Evolutionary conservation across 2,888 invertebrate genomes (phyloP).

Genomic region (Osmoderma eremita): DNA sequence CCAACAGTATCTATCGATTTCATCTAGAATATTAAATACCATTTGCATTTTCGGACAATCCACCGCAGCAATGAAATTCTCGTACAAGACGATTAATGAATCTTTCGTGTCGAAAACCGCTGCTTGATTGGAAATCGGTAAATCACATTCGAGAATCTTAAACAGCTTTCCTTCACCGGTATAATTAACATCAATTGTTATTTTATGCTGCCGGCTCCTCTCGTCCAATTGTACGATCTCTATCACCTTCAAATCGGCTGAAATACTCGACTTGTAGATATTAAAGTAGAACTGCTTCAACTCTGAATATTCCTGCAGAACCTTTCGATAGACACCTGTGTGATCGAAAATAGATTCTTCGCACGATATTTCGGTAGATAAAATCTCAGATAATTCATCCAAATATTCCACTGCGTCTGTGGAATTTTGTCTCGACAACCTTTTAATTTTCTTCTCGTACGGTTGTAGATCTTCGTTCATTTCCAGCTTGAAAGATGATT

Average conservation of each 20-base stretch:
- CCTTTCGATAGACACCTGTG: conserved; percentile 26
- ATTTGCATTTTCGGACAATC: conserved; percentile 54
- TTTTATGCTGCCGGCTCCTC: conserved; percentile 42
- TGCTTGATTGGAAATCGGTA: conserved; percentile 50
- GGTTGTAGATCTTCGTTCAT: conserved; percentile 43
- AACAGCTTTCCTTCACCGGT: conserved; percentile 50
- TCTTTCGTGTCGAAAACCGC: conserved; percentile 45
- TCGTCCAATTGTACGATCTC: conserved; percentile 45
- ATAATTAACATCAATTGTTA: conserved; percentile 49
- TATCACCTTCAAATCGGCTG: conserved; percentile 46
- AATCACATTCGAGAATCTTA: conserved; percentile 51
- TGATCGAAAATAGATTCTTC: conserved; percentile 2
- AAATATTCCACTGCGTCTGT: conserved; percentile 47
- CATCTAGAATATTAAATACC: conserved; percentile 62
- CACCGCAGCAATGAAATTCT: conserved; percentile 54
- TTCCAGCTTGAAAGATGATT: conserved; percentile 42
- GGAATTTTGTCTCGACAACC: conserved; percentile 7
- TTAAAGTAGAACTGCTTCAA: conserved; percentile 49
- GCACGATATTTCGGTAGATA: conserved; percentile 42
- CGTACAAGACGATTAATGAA: conserved; percentile 55
- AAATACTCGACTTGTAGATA: conserved; percentile 43
- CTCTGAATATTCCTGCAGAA: conserved; percentile 48
- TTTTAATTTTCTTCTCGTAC: conserved; percentile 40
- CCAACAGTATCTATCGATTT: conserved; percentile 59
- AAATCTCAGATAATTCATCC: conserved; percentile 48